A percentile compares a stretch with the other conserved stretches of the same genome.
These are phyloP conservation scores for Cotesia chilonis DNA, from an alignment of 1,140 invertebrate genomes.

Conservation along the genomic window DNA sequence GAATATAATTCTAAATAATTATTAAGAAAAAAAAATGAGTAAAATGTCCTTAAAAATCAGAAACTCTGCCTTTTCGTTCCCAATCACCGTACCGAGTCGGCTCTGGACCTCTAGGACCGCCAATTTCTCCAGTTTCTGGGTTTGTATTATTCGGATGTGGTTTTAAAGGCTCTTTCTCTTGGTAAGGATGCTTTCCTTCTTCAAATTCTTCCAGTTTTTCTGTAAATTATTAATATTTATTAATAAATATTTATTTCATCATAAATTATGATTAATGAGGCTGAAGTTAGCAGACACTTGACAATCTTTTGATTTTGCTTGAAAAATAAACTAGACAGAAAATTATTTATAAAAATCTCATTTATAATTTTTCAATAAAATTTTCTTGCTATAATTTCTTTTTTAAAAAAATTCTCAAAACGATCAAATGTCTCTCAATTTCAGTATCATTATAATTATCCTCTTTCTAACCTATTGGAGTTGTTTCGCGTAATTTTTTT, in stretches of 20 bases:
- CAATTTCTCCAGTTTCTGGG: conserved; percentile 92
- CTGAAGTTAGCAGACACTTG: no score
- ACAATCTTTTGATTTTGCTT: no score
- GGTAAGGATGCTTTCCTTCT: conserved; percentile 76
- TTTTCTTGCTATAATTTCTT: no score
- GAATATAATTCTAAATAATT: conserved; percentile 4
- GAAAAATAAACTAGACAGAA: no score
- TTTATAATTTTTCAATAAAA: no score
- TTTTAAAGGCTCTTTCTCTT: conserved; percentile 86
- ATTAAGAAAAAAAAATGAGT: not conserved
- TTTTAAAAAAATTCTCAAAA: no score
- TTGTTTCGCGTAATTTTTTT: conserved; percentile 60
- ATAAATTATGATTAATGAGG: not conserved
- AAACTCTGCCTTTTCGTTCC: conserved; percentile 97
- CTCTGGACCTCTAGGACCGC: conserved; percentile 95
- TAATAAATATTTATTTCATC: not conserved
- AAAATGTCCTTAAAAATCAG: conserved; percentile 82
- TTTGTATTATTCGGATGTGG: conserved; percentile 90
- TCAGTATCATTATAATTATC: no score
- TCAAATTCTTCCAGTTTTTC: conserved; percentile 75
- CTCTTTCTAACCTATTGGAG: conserved; percentile 56
- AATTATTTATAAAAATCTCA: no score
- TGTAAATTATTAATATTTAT: conserved; percentile 44
- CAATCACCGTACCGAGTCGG: conserved; percentile 99
- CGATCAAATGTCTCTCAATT: no score